Conservation (phyloP, 1,140 invertebrate species). For the Himalopsyche phryganea region DNA sequence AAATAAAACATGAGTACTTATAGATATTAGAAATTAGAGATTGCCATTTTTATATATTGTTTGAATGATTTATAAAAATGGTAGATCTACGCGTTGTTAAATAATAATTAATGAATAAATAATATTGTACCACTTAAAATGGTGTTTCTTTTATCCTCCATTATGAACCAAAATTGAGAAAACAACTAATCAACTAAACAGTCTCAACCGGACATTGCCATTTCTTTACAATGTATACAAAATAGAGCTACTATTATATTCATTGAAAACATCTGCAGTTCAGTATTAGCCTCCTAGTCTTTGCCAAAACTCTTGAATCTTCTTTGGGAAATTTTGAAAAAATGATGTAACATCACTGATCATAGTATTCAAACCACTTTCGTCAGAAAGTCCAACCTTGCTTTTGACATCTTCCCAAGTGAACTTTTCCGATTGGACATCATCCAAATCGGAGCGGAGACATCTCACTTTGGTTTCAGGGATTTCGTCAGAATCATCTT, state of each 20-base stretch:
- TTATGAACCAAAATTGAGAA: too few species aligned
- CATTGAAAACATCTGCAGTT: too few species aligned
- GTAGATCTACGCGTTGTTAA: conserved; percentile 55
- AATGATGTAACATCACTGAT: conserved; percentile 4
- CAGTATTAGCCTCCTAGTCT: background rate
- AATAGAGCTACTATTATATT: too few species aligned
- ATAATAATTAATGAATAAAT: conserved; percentile 52
- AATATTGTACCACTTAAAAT: conserved; percentile 52
- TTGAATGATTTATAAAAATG: conserved; percentile 43
- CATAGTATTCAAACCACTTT: background rate
- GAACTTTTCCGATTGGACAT: background rate
- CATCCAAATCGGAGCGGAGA: background rate
- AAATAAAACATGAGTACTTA: conserved; percentile 33
- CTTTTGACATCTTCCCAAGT: conserved; percentile 5
- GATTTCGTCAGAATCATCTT: background rate
- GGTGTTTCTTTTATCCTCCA: background rate
- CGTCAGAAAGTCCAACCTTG: background rate
- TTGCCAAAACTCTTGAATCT: background rate
- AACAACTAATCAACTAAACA: too few species aligned
- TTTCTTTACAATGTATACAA: too few species aligned
- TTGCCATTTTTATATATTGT: conserved; percentile 50
- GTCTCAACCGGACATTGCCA: too few species aligned
- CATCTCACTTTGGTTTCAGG: background rate
- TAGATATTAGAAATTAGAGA: conserved; percentile 49
- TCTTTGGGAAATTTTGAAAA: conserved; percentile 1